Conservation (phyloP, 2,797 vertebrate species). For the Pipistrellus pipistrellus region DNA sequence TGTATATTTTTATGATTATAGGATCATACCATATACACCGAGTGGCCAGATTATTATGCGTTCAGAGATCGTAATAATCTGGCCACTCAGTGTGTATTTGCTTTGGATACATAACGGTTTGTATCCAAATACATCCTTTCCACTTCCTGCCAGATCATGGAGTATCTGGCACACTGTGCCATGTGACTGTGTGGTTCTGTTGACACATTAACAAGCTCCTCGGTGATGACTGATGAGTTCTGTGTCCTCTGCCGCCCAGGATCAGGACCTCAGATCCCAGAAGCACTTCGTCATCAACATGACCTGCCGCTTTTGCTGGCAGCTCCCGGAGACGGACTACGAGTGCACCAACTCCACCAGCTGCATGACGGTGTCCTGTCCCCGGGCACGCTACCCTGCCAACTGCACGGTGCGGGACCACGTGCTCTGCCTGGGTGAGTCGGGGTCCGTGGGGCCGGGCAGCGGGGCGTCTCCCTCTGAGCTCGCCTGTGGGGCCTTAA, state of each 20-base stretch:
- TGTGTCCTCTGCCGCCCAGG: slow-evolving; percentile 86
- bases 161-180: background rate
- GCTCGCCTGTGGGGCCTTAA: background rate
- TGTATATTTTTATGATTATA: background rate
- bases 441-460: accelerated
- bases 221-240: background rate
- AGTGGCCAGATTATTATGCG: too few relatives aligned
- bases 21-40: background rate
- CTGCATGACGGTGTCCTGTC: slow-evolving; percentile 97
- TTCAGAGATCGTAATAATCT: too few relatives aligned
- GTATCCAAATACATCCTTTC: background rate
- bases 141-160: background rate
- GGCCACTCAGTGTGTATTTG: background rate
- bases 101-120: background rate
- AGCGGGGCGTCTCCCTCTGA: background rate
- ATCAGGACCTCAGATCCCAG: slow-evolving; percentile 89
- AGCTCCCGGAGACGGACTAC: slow-evolving; percentile 94
- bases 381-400: slow-evolving; percentile 93
- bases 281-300: slow-evolving; percentile 92
- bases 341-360: slow-evolving; percentile 93
- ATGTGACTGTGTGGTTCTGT: accelerated
- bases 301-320: slow-evolving; percentile 98
- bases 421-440: slow-evolving; percentile 95
- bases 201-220: background rate
- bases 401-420: slow-evolving; percentile 95